These are phyloP conservation scores for Gila orcuttii DNA, from an alignment of 2,113 vertebrate species.

Conservation along the genomic window DNA sequence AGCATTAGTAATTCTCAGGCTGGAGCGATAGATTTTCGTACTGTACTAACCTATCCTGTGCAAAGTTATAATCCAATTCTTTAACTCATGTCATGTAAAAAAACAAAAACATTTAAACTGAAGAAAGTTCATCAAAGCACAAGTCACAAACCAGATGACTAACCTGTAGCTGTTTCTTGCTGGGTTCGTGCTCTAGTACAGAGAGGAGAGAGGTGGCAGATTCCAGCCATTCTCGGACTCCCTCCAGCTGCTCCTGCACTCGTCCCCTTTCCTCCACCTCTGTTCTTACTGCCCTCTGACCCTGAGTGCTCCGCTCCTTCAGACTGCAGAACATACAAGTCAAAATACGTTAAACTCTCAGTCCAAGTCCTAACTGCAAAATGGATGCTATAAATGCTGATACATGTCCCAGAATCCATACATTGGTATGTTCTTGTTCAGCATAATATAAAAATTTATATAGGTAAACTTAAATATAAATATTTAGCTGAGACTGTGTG, in stretches of 20 bases:
- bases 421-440: not conserved
- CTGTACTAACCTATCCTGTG: not conserved
- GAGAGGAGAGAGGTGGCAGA: conserved; percentile 66
- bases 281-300: conserved; percentile 66
- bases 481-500: not conserved
- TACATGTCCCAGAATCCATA: not conserved
- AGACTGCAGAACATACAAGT: conserved; percentile 72
- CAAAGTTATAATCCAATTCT: too few species aligned
- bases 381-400: not conserved
- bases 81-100: too few species aligned
- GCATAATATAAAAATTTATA: not conserved
- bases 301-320: conserved; percentile 74
- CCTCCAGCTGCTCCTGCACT: conserved; percentile 77
- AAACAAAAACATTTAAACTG: not conserved
- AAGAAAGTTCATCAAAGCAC: not conserved
- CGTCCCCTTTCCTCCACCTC: conserved; percentile 83
- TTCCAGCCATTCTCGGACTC: conserved; percentile 72
- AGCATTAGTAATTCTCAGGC: not conserved
- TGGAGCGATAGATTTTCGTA: not conserved
- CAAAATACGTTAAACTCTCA: conserved; percentile 6
- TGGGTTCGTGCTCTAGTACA: conserved; percentile 67
- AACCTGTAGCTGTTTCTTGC: conserved; percentile 81
- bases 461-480: not conserved
- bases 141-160: conserved; percentile 31
- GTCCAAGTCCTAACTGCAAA: not conserved